These are phyloP conservation scores for Callipepla californica DNA, from an alignment of 2,113 vertebrate species.

Conservation along the genomic window DNA sequence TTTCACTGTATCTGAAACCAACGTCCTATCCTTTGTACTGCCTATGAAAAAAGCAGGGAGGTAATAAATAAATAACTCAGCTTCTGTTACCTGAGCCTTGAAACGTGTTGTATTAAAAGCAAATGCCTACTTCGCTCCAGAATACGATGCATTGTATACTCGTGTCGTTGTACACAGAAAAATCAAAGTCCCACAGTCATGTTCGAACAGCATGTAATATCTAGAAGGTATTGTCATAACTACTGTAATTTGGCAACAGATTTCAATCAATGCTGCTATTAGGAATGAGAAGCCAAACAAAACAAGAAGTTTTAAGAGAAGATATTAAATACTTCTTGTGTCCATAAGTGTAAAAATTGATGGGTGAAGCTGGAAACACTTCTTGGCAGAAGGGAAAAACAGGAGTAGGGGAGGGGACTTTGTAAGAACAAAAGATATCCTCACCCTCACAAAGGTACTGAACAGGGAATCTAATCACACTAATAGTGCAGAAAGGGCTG, in stretches of 20 bases:
- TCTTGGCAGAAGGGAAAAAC: not conserved
- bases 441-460: not conserved
- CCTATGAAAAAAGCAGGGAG: not conserved
- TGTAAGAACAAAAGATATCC: not conserved
- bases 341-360: not conserved
- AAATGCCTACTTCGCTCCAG: not conserved
- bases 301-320: not conserved
- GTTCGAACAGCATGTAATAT: slow-evolving; percentile 19
- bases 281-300: not conserved
- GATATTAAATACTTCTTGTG: not conserved
- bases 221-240: slow-evolving; percentile 34
- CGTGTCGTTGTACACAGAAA: not conserved
- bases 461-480: not conserved
- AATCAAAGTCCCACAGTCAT: not conserved
- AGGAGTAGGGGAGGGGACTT: not conserved
- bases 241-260: slow-evolving; percentile 21
- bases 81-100: not conserved
- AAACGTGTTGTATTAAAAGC: not conserved
- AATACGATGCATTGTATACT: not conserved
- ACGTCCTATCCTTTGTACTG: not conserved
- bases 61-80: not conserved
- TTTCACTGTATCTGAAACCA: not conserved
- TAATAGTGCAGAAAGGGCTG: not conserved
- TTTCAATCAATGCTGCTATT: slow-evolving; percentile 19
- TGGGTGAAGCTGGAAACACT: not conserved